A percentile compares a stretch with the other conserved stretches of the same genome.
Evolutionary conservation across 1,140 invertebrate genomes (phyloP).

Genomic region (Brachionus angularis): DNA sequence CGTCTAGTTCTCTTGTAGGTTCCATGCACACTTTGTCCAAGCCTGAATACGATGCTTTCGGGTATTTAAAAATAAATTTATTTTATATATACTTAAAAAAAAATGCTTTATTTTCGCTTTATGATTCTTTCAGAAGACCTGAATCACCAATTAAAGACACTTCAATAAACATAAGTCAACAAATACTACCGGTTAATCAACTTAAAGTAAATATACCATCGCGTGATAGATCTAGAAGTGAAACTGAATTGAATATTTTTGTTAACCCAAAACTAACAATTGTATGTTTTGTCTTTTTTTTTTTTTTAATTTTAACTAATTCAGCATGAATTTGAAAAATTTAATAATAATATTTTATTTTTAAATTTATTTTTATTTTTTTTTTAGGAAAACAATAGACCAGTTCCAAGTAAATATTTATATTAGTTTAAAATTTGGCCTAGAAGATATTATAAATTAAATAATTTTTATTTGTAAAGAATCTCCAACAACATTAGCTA

Average conservation of each 20-base stretch:
- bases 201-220: slow-evolving; percentile 42
- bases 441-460: neutral
- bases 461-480: neutral
- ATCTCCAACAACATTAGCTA: neutral
- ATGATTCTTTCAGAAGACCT: neutral
- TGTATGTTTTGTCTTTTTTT: slow-evolving; percentile 38
- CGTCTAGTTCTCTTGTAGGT: slow-evolving; percentile 13
- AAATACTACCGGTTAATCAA: slow-evolving; percentile 42
- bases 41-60: neutral
- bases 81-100: neutral
- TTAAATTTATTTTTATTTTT: neutral
- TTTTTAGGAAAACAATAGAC: neutral
- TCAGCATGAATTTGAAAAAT: neutral
- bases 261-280: slow-evolving; percentile 34
- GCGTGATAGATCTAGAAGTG: slow-evolving; percentile 40
- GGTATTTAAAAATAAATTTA: neutral
- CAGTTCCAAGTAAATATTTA: slow-evolving; percentile 25
- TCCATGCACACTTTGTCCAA: slow-evolving; percentile 26
- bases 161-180: slow-evolving; percentile 28
- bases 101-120: too few relatives aligned
- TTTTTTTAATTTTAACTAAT: neutral
- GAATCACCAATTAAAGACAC: slow-evolving; percentile 15
- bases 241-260: slow-evolving; percentile 39
- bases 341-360: slow-evolving; percentile 14
- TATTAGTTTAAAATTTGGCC: neutral